phyloP scores from a whole-genome alignment of 2,888 invertebrate species.

The Calliphora vomitoria region DNA sequence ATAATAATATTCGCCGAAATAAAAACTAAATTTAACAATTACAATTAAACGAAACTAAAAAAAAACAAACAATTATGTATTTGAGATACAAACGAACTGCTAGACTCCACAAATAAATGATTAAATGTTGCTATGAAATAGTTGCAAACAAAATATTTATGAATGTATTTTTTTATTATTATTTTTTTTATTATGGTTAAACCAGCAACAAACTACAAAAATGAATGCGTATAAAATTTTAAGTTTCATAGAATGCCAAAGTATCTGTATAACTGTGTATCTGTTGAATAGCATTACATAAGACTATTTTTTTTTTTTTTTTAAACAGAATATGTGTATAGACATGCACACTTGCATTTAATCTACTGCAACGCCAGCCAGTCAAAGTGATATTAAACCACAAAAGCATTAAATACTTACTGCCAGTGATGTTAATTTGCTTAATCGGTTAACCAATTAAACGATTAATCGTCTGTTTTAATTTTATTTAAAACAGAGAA shows the following conservation, averaged over 20 bases:
- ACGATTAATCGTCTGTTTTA: slow-evolving; percentile 12
- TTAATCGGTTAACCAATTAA: slow-evolving; percentile 54
- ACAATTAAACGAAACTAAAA: slow-evolving; percentile 38
- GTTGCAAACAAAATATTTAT: slow-evolving; percentile 33
- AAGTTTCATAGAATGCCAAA: slow-evolving; percentile 20
- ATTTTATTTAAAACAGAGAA: slow-evolving; percentile 16
- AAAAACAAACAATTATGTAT: background rate
- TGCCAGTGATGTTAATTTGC: slow-evolving; percentile 38
- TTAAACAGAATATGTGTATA: background rate
- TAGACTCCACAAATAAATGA: slow-evolving; percentile 27
- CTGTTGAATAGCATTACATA: slow-evolving; percentile 38
- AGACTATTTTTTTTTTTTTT: background rate
- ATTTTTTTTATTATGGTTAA: slow-evolving; percentile 8
- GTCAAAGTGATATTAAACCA: slow-evolving; percentile 1
- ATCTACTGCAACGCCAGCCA: background rate
- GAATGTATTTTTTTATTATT: background rate
- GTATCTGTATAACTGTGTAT: background rate
- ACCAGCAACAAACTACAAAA: slow-evolving; percentile 21
- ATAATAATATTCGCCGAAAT: slow-evolving; percentile 17
- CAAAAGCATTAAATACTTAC: slow-evolving; percentile 22
- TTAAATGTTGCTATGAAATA: slow-evolving; percentile 43
- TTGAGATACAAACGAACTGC: slow-evolving; percentile 21
- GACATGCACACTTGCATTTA: background rate
- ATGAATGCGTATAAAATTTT: slow-evolving; percentile 28
- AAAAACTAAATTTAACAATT: background rate